Base-by-base conservation (phyloP, 2,797 vertebrate genomes). In the Parauchenoglanis punctatus region DNA sequence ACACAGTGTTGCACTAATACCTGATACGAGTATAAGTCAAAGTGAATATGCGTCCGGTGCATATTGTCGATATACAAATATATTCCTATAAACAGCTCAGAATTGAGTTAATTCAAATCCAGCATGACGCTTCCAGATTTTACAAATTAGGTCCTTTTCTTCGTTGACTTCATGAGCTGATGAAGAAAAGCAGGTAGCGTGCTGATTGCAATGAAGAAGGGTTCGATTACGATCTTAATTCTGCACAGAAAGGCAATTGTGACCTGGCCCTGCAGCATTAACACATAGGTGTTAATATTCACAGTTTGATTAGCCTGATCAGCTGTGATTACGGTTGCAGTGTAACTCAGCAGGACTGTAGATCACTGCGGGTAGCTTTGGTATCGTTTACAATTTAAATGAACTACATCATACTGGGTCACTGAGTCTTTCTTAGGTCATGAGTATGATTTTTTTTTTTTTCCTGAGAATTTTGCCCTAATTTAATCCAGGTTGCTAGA, bases 131-230 rank as follows among this genome's bases (percentile, higher is more conserved):
- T 28, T 40, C 56, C 7, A 17, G 44, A 31, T 56, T 78, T 40
- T 6, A 68, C 52, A 72, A 81, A 72, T 81, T 59, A 68, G 20
- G 73, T 25, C 65, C 3, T 7, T 58, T 86, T 82, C 58, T 75
- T 75, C 28, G 1, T 54, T 56, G 56, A 75, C 49, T 25, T 40
- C 61, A 67, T 78, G 28, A 78, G 46, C 84, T 54, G 35, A 28
- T 86, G 65, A 86, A 61, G 56, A 40, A 87, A 76, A 44, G 20
- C 56, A 83, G 80, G 58, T 83, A n/a, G 20, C 46, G 13, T 76
- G 11, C 68, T 83, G 70, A 31, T 35, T 83, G 68, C 35, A 73
- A 20, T 49, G 68, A 87, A 54, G 23, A 40, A 63, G 17, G 13
- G 44, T 75, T 67, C 28, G 61, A 49, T 20, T 82, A 28, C 15